Conservation (phyloP, 2,797 vertebrate species). For the Bufotes viridis region DNA sequence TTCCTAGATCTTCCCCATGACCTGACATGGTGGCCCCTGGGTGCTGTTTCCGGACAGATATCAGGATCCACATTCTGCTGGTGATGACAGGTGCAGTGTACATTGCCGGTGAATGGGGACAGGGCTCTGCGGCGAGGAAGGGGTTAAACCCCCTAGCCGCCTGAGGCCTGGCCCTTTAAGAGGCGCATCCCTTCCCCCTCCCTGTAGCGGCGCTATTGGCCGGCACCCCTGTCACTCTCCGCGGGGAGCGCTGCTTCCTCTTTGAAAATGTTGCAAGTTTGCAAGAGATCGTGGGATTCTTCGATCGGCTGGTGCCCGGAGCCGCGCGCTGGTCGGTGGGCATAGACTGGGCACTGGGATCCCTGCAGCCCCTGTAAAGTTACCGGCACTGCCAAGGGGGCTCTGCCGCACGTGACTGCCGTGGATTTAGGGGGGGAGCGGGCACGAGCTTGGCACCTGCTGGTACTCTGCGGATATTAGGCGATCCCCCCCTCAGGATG, state of each 20-base stretch:
- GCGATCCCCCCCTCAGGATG: background rate
- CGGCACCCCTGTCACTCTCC: constrained; percentile 54
- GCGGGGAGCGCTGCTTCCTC: constrained; percentile 60
- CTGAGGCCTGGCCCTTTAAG: background rate
- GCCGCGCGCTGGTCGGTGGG: background rate
- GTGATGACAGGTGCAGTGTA: background rate
- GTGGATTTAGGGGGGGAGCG: constrained; percentile 4
- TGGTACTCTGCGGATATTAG: constrained; percentile 16
- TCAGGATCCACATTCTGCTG: background rate
- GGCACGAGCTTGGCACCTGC: constrained; percentile 29
- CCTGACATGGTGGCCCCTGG: no score
- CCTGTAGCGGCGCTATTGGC: constrained; percentile 31
- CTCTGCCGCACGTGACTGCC: constrained; percentile 24
- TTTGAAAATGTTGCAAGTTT: constrained; percentile 56
- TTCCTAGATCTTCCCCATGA: background rate
- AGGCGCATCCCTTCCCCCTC: background rate
- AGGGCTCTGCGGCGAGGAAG: background rate
- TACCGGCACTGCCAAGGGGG: constrained; percentile 5
- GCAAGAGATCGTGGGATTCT: constrained; percentile 12
- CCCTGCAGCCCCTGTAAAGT: constrained; percentile 33
- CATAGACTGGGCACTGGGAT: background rate
- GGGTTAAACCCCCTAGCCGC: background rate
- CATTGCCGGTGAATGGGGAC: background rate
- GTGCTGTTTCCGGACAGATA: no score
- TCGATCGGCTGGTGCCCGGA: background rate